Conservation (phyloP, 2,797 vertebrate genomes). For the Hoplostethus atlanticus region DNA sequence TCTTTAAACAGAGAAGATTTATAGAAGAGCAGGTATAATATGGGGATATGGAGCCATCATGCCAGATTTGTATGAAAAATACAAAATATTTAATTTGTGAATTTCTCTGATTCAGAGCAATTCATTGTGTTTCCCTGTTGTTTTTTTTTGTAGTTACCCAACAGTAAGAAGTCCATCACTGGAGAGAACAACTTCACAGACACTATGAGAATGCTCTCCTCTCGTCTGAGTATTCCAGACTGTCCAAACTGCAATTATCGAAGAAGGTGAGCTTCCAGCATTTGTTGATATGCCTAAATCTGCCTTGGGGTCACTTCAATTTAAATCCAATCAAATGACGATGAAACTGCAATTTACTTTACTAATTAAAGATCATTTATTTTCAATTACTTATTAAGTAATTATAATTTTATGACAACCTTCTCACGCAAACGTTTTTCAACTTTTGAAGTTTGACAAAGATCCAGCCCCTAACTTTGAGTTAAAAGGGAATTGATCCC, state of each 20-base stretch:
- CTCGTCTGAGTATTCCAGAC: constrained; percentile 94
- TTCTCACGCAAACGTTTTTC: too few species aligned
- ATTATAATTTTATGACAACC: too few species aligned
- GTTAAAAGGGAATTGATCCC: too few species aligned
- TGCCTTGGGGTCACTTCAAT: background rate
- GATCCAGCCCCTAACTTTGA: too few species aligned
- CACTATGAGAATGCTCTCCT: constrained; percentile 96
- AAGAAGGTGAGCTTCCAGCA: constrained; percentile 86
- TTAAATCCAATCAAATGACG: background rate
- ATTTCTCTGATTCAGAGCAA: background rate
- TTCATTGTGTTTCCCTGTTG: background rate
- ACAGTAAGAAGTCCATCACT: constrained; percentile 90
- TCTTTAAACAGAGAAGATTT: constrained; percentile 94
- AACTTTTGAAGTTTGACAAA: too few species aligned
- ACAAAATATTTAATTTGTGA: background rate
- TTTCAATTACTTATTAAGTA: background rate
- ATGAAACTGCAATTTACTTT: background rate
- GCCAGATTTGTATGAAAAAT: background rate
- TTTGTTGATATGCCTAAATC: constrained; percentile 6
- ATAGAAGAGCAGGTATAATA: constrained; percentile 93
- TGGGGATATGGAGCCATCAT: background rate
- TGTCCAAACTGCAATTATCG: constrained; percentile 99
- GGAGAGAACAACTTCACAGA: constrained; percentile 96
- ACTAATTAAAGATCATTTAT: background rate
- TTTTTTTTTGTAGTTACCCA: constrained; percentile 84